Evolutionary conservation across 2,888 invertebrate genomes (phyloP).

Genomic region (Philhelius pedissequus): DNA sequence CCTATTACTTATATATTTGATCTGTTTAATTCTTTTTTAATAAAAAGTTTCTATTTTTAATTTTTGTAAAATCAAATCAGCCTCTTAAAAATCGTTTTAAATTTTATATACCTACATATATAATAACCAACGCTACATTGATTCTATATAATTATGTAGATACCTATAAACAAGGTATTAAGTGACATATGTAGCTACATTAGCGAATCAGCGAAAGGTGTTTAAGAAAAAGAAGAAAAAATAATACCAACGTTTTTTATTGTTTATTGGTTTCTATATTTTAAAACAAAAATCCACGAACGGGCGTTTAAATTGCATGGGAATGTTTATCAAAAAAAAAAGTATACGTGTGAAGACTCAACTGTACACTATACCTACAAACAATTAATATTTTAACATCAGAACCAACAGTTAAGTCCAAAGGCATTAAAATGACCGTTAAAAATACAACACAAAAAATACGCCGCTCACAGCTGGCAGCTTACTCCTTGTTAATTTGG

Average conservation of each 20-base stretch:
- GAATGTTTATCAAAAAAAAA: too few species aligned
- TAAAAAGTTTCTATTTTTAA: not conserved
- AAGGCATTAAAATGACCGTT: not conserved
- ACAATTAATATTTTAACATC: not conserved
- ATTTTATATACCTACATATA: not conserved
- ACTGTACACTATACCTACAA: not conserved
- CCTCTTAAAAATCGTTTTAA: not conserved
- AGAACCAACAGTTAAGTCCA: not conserved
- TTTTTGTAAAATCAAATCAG: not conserved
- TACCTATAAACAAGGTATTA: not conserved
- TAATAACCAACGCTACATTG: too few species aligned
- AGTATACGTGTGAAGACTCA: not conserved
- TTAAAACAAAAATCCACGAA: too few species aligned
- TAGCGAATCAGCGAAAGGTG: too few species aligned
- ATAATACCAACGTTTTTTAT: too few species aligned
- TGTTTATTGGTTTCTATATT: too few species aligned
- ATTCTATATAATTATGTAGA: too few species aligned
- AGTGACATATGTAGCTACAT: too few species aligned
- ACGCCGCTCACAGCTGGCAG: not conserved
- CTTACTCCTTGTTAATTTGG: conserved; percentile 12
- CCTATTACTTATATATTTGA: not conserved
- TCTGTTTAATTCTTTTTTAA: not conserved
- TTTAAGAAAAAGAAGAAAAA: too few species aligned
- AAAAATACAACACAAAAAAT: not conserved
- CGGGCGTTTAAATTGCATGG: too few species aligned